These are phyloP conservation scores for Avahi laniger DNA, from an alignment of 2,797 vertebrate species.

Conservation along the genomic window DNA sequence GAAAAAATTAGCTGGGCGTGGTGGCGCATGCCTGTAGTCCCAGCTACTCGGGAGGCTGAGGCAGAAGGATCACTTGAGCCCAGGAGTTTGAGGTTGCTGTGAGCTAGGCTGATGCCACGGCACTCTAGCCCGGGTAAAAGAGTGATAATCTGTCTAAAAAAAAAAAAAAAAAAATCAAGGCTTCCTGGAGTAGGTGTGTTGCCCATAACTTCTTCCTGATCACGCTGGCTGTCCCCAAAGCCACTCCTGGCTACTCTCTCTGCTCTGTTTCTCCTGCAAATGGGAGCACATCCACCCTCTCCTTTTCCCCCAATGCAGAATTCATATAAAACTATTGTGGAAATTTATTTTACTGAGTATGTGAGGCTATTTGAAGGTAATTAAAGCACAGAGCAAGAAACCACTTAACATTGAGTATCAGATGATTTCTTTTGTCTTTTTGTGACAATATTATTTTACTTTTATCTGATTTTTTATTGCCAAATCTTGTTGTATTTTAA, in stretches of 20 bases:
- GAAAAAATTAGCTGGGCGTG: too few relatives aligned
- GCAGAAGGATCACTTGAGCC: too few relatives aligned
- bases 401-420: not conserved
- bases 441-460: not conserved
- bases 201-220: not conserved
- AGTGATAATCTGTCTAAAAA: too few relatives aligned
- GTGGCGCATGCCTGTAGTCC: too few relatives aligned
- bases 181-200: not conserved
- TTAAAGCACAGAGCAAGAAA: not conserved
- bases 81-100: too few relatives aligned
- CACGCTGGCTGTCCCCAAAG: not conserved
- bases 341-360: not conserved
- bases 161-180: too few relatives aligned
- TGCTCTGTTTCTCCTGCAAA: not conserved
- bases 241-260: not conserved
- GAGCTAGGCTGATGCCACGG: too few relatives aligned
- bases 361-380: not conserved
- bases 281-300: not conserved
- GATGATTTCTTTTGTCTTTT: not conserved
- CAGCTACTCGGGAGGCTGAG: too few relatives aligned
- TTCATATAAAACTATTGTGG: not conserved
- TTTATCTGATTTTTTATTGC: not conserved
- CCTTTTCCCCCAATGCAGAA: not conserved
- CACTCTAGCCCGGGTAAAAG: too few relatives aligned
- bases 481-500: not conserved